A percentile compares a stretch with the other conserved stretches of the same genome.
Conservation (phyloP, 2,888 invertebrate species). For the Fabriciana adippe region DNA sequence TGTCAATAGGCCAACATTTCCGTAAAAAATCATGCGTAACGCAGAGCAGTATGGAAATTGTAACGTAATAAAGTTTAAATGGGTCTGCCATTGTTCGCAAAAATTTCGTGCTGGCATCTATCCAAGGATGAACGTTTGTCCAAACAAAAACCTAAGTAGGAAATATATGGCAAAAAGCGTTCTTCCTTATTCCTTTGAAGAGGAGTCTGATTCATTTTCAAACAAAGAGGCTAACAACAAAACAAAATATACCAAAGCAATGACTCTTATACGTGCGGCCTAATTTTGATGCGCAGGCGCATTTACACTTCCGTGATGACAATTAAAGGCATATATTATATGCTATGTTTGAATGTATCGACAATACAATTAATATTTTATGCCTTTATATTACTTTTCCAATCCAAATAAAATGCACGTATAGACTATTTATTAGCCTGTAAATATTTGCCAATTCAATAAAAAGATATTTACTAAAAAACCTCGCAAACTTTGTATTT, state of each 20-base stretch:
- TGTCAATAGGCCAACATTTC: neutral
- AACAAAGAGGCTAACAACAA: conserved; percentile 63
- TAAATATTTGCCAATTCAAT: too few relatives aligned
- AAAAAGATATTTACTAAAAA: too few relatives aligned
- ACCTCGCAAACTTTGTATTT: too few relatives aligned
- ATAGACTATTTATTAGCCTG: too few relatives aligned
- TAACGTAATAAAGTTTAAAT: conserved; percentile 45
- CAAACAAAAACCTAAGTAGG: conserved; percentile 44
- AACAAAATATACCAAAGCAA: conserved; percentile 59
- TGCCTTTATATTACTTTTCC: too few relatives aligned
- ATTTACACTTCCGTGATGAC: conserved; percentile 34
- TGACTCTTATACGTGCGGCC: conserved; percentile 45
- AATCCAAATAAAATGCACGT: too few relatives aligned
- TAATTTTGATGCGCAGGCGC: conserved; percentile 40
- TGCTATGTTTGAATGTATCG: neutral
- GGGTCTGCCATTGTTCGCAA: conserved; percentile 40
- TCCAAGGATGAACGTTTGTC: conserved; percentile 49
- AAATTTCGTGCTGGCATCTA: conserved; percentile 49
- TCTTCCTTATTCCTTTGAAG: conserved; percentile 61
- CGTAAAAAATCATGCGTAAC: conserved; percentile 15
- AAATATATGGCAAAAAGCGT: conserved; percentile 50
- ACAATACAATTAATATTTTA: neutral
- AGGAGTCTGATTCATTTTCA: conserved; percentile 52
- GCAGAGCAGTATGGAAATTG: conserved; percentile 33
- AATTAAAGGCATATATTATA: conserved; percentile 9